Evolutionary conservation across 2,888 invertebrate species (phyloP).

Genomic region (Chromoteleia sp.): DNA sequence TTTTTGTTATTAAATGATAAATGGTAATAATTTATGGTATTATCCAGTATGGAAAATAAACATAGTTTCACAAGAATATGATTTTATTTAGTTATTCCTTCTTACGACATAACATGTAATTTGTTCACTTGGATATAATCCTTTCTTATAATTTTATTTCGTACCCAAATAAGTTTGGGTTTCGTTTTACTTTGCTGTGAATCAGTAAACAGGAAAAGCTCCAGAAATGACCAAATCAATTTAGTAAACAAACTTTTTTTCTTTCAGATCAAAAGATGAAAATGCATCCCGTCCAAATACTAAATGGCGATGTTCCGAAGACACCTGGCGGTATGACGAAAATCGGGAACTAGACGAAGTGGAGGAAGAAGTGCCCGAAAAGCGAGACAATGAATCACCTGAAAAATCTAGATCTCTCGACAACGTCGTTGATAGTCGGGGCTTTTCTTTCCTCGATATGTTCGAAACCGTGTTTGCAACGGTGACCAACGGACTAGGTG

Average conservation of each 20-base stretch:
- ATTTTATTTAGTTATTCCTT: too few species aligned
- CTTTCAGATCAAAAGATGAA: conserved; percentile 37
- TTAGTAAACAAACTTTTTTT: conserved; percentile 2
- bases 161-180: too few species aligned
- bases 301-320: conserved; percentile 57
- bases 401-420: conserved; percentile 42
- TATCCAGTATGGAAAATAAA: too few species aligned
- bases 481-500: conserved; percentile 77
- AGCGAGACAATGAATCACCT: conserved; percentile 22
- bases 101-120: too few species aligned
- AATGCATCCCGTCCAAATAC: conserved; percentile 21
- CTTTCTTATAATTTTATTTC: too few species aligned
- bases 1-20: too few species aligned
- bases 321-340: conserved; percentile 58
- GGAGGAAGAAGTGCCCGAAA: conserved; percentile 38
- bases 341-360: conserved; percentile 37
- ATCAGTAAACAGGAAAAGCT: too few species aligned
- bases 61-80: too few species aligned
- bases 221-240: not conserved
- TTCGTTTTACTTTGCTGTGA: too few species aligned
- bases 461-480: conserved; percentile 77
- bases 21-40: too few species aligned
- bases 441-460: conserved; percentile 77
- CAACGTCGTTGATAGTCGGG: conserved; percentile 58
- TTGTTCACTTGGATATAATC: too few species aligned